These are phyloP conservation scores for Hemiscyllium ocellatum DNA, from an alignment of 2,113 vertebrate species.

Conservation along the genomic window DNA sequence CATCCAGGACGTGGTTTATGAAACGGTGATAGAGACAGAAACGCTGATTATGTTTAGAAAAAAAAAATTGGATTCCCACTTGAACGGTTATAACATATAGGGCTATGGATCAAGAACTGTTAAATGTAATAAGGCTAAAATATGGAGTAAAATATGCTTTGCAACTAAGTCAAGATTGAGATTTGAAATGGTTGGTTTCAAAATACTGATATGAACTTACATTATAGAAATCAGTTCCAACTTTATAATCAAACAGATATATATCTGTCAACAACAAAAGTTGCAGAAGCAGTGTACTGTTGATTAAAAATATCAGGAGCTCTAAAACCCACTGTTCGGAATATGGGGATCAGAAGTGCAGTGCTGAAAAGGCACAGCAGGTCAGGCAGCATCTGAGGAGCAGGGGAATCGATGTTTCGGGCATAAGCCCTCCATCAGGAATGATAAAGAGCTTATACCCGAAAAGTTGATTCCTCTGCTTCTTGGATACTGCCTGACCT, in stretches of 20 bases:
- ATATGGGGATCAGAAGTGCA: too few relatives aligned
- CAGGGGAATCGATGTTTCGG: too few relatives aligned
- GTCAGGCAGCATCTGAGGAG: too few relatives aligned
- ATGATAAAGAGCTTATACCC: too few relatives aligned
- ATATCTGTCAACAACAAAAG: background rate
- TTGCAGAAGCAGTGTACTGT: background rate
- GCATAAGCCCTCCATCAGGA: too few relatives aligned
- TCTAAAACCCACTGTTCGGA: background rate
- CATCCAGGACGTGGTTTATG: background rate
- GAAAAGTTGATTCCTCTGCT: too few relatives aligned
- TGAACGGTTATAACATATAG: background rate
- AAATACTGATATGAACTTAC: background rate
- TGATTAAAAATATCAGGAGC: background rate
- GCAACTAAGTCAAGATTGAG: background rate
- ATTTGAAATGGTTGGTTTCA: background rate
- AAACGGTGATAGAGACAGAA: background rate
- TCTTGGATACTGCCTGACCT: too few relatives aligned
- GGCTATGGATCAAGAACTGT: background rate
- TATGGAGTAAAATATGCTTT: background rate
- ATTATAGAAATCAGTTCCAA: background rate
- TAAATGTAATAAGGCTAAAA: background rate
- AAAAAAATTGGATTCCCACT: too few relatives aligned
- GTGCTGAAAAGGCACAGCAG: too few relatives aligned
- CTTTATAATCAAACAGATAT: background rate
- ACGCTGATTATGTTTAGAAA: background rate